Evolutionary conservation across 2,888 invertebrate species (phyloP).

Genomic region (Hymenopus coronatus): DNA sequence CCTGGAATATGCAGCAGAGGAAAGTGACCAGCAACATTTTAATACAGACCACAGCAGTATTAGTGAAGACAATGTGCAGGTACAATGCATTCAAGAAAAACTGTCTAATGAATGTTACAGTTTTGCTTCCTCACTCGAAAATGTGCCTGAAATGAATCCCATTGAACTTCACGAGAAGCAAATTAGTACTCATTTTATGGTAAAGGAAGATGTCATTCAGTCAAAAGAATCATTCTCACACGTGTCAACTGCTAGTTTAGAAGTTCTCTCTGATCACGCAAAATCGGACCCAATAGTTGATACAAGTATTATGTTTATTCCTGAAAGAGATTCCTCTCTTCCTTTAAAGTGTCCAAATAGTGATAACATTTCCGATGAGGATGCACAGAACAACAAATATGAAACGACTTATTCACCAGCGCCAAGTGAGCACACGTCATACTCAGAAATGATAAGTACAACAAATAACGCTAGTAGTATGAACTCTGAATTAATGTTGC

Average conservation of each 20-base stretch:
- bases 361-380: background rate
- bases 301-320: background rate
- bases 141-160: background rate
- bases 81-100: no score
- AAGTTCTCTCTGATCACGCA: background rate
- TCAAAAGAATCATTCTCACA: no score
- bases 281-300: background rate
- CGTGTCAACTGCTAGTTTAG: background rate
- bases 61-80: background rate
- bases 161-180: no score
- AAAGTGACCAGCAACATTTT: background rate
- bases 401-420: background rate
- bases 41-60: background rate
- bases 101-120: no score
- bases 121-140: no score
- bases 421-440: background rate
- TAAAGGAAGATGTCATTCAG: no score
- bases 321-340: background rate
- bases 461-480: background rate
- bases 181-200: no score
- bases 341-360: no score
- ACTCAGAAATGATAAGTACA: background rate
- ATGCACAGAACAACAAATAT: background rate
- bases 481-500: background rate
- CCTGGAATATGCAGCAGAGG: no score